Conservation (phyloP, 2,113 vertebrate genomes). For the Athene noctua region DNA sequence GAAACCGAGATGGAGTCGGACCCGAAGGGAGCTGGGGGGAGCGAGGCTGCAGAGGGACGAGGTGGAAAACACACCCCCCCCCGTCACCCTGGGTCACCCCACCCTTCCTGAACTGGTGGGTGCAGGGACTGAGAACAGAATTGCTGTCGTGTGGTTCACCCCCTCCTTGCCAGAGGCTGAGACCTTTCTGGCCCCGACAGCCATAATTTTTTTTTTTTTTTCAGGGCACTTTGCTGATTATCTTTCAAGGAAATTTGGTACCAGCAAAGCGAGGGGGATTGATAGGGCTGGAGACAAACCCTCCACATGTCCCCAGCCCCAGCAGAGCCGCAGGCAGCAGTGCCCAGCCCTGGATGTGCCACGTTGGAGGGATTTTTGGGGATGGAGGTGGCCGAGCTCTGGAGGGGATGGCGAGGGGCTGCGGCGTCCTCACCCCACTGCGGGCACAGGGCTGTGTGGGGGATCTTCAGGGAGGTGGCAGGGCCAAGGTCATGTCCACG, state of each 20-base stretch:
- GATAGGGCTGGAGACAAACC: background rate
- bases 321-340: background rate
- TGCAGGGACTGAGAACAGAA: too few relatives aligned
- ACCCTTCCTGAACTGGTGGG: background rate
- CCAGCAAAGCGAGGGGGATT: too few relatives aligned
- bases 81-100: too few relatives aligned
- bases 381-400: rapidly evolving
- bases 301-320: rapidly evolving
- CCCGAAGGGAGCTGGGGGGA: background rate
- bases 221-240: background rate
- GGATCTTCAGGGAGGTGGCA: background rate
- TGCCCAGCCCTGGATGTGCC: background rate
- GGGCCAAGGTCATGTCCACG: background rate
- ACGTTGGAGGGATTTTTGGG: background rate
- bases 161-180: too few relatives aligned
- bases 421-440: background rate
- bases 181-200: background rate
- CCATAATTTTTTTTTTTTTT: background rate
- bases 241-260: background rate
- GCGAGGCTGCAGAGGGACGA: rapidly evolving
- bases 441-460: background rate
- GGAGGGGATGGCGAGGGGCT: background rate
- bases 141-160: too few relatives aligned
- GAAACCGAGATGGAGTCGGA: background rate
- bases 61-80: background rate